Conservation (phyloP, 2,888 invertebrate species). For the Altica lythri region DNA sequence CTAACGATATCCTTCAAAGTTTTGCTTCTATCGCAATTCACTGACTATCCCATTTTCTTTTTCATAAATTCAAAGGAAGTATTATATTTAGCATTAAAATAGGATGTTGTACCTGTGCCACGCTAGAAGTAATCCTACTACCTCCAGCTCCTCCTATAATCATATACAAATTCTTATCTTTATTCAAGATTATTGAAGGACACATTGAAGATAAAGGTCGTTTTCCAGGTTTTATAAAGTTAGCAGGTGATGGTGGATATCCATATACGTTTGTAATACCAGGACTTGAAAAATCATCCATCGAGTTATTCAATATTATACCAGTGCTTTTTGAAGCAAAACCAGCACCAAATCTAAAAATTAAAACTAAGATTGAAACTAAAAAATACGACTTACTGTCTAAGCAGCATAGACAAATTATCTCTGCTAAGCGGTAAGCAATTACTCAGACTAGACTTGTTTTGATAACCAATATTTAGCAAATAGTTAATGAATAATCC, state of each 20-base stretch:
- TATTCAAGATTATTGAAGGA: slow-evolving; percentile 76
- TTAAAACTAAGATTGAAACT: no score
- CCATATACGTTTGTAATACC: slow-evolving; percentile 68
- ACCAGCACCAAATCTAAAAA: slow-evolving; percentile 79
- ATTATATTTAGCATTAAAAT: no score
- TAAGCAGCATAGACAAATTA: no score
- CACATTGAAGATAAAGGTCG: slow-evolving; percentile 91
- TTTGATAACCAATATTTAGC: no score
- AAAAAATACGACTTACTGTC: no score
- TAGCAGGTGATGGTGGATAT: slow-evolving; percentile 77
- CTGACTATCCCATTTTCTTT: no score
- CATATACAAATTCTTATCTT: slow-evolving; percentile 64
- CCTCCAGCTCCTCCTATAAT: slow-evolving; percentile 87
- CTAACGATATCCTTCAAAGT: not conserved
- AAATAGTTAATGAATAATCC: no score
- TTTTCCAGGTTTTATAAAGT: slow-evolving; percentile 81
- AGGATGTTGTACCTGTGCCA: slow-evolving; percentile 17
- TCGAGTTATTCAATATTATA: slow-evolving; percentile 83
- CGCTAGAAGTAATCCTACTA: slow-evolving; percentile 72
- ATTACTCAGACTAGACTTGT: no score
- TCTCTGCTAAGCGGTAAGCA: no score
- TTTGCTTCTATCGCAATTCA: no score
- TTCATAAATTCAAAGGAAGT: no score
- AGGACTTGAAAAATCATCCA: slow-evolving; percentile 87
- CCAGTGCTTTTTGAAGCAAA: slow-evolving; percentile 76